Conservation (phyloP, 2,888 invertebrate species). For the Tenthredo notha region DNA sequence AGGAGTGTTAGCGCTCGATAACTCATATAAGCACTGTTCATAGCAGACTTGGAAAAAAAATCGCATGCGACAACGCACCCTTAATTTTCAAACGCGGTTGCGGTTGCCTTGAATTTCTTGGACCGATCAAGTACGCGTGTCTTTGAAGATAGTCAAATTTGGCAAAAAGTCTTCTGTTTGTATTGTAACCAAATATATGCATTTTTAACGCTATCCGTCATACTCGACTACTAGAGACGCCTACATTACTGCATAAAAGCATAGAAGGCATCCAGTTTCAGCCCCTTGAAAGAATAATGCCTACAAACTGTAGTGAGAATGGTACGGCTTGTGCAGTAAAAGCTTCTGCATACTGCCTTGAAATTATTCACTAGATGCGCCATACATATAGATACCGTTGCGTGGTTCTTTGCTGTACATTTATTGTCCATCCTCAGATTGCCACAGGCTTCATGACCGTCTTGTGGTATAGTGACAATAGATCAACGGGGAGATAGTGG, state of each 20-base stretch:
- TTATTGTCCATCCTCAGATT: slow-evolving; percentile 41
- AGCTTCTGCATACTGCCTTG: slow-evolving; percentile 48
- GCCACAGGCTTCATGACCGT: background rate
- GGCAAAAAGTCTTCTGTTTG: background rate
- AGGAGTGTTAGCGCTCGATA: slow-evolving; percentile 25
- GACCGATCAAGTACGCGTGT: background rate
- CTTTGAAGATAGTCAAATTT: background rate
- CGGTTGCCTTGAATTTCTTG: background rate
- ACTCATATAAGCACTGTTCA: background rate
- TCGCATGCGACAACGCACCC: background rate
- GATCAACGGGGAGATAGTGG: slow-evolving; percentile 10
- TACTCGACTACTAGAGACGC: slow-evolving; percentile 25
- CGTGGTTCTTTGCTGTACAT: slow-evolving; percentile 35
- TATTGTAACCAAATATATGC: slow-evolving; percentile 40
- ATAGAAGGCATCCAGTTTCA: slow-evolving; percentile 50
- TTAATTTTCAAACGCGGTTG: background rate
- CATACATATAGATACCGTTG: slow-evolving; percentile 33
- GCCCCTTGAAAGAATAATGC: slow-evolving; percentile 56
- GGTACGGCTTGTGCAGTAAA: slow-evolving; percentile 53
- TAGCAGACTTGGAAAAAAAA: background rate
- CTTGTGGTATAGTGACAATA: slow-evolving; percentile 12
- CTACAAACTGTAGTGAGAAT: slow-evolving; percentile 43
- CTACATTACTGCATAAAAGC: slow-evolving; percentile 52
- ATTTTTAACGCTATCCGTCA: slow-evolving; percentile 53
- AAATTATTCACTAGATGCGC: slow-evolving; percentile 53